Base-by-base conservation (phyloP, 2,113 vertebrate species). In the Porphyrio hochstetteri region DNA sequence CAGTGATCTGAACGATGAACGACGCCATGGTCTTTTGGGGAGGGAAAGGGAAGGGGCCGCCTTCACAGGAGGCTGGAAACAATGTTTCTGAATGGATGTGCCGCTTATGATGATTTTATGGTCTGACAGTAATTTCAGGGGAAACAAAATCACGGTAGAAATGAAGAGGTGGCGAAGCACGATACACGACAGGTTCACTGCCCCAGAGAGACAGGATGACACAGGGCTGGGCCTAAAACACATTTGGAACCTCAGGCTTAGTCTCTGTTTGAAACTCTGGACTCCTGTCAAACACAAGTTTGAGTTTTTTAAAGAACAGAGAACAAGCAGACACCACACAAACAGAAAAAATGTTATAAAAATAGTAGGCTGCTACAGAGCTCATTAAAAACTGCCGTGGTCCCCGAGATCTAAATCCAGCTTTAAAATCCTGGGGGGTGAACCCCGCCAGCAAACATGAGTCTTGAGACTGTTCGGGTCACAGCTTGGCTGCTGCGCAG, bases 191-290 rank as follows among this genome's bases (percentile, higher is more conserved):
- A 92, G 69, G 94, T 72, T 91, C 86, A 42, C 72, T 88, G 94
- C 76, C 79, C 42, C 59, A 71, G 74, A 84, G 69, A 94, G 65
- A 65, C 74, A 77, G 90, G 92, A 75, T 5, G 6, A 70, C 5
- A 12, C 0, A 1, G 27, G 87, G 77, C 53, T 4, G 21, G 15
- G 29, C 89, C 89, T 81, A 85, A 91, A 94, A 91, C 78, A 82
- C n/a, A 61, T 46, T 24, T 56, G n/a, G 78, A 75, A 85, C 86
- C 85, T 85, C 82, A 42, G 86, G 84, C 76, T 95, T 65, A 79
- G 69, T 93, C 82, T 68, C 69, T n/a, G 31, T 86, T 90, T 92
- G 92, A 96, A 88, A 92, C 88, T 89, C 68, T 75, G 80, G 89
- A 96, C 86, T 74, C 36, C 17, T 5, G 68, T 75, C 3, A 64